Conservation (phyloP, 2,888 invertebrate species). For the Linyphia triangularis region DNA sequence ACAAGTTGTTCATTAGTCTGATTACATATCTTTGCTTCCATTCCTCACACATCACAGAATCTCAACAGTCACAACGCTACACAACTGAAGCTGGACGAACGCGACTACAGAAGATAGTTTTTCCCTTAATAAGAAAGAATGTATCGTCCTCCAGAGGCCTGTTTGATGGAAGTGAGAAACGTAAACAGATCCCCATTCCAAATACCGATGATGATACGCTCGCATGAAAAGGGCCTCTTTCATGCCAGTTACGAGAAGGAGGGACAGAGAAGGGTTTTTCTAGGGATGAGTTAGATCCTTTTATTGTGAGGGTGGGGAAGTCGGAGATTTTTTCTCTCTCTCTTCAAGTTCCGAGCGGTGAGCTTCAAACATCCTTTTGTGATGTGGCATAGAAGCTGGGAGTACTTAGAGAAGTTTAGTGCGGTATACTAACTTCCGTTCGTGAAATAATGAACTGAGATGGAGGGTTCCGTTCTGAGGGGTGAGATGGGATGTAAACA, state of each 20-base stretch:
- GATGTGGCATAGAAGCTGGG: neutral
- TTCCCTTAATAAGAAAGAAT: constrained; percentile 2
- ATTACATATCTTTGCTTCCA: too few relatives aligned
- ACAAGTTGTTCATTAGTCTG: too few relatives aligned
- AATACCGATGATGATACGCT: constrained; percentile 5
- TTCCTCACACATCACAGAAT: too few relatives aligned
- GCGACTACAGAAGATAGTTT: too few relatives aligned
- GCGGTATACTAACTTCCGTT: neutral
- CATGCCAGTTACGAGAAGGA: neutral
- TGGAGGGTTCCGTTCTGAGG: too few relatives aligned
- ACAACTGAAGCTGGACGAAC: too few relatives aligned
- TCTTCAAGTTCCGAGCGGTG: too few relatives aligned
- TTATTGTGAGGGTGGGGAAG: too few relatives aligned
- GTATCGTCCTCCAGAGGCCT: neutral
- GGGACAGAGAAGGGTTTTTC: neutral
- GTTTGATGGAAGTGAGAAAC: constrained; percentile 54
- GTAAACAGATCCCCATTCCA: constrained; percentile 37
- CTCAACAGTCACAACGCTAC: too few relatives aligned
- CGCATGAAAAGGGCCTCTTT: constrained; percentile 11
- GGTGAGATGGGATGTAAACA: too few relatives aligned
- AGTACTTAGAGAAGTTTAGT: neutral
- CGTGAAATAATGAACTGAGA: neutral
- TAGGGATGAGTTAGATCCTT: too few relatives aligned
- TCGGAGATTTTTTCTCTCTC: too few relatives aligned
- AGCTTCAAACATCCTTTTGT: constrained; percentile 18